Evolutionary conservation across 2,113 vertebrate genomes (phyloP).

Genomic region (Labeo catla): DNA sequence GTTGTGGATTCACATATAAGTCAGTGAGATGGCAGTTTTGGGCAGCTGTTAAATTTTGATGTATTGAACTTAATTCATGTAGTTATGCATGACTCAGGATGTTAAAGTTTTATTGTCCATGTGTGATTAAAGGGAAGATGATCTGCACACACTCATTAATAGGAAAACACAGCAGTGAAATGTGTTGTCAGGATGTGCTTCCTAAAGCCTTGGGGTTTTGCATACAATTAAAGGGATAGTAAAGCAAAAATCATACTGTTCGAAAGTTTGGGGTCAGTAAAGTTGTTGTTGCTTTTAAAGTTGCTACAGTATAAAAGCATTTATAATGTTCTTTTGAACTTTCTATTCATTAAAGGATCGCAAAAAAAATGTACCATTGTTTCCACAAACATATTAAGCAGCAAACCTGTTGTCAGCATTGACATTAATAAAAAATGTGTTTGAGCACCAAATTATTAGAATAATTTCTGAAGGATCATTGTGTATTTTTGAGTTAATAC

Average conservation of each 20-base stretch:
- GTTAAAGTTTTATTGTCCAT: conserved; percentile 47
- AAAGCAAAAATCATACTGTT: not conserved
- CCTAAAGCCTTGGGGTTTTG: not conserved
- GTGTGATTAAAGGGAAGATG: conserved; percentile 17
- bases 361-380: not conserved
- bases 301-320: not conserved
- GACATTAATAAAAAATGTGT: not conserved
- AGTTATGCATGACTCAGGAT: conserved; percentile 34
- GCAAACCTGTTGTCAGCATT: not conserved
- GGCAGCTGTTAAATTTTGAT: conserved; percentile 37
- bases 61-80: conserved; percentile 44
- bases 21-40: conserved; percentile 28
- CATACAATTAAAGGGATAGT: not conserved
- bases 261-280: not conserved
- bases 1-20: conserved; percentile 45
- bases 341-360: not conserved
- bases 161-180: not conserved
- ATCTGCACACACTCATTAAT: conserved; percentile 4
- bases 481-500: not conserved
- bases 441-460: not conserved
- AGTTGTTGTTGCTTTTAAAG: not conserved
- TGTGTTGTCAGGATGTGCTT: conserved; percentile 25
- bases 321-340: not conserved
- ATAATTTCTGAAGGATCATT: not conserved
- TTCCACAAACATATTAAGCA: not conserved